Base-by-base conservation (phyloP, 2,888 invertebrate genomes). In the Drosophila anomelani region DNA sequence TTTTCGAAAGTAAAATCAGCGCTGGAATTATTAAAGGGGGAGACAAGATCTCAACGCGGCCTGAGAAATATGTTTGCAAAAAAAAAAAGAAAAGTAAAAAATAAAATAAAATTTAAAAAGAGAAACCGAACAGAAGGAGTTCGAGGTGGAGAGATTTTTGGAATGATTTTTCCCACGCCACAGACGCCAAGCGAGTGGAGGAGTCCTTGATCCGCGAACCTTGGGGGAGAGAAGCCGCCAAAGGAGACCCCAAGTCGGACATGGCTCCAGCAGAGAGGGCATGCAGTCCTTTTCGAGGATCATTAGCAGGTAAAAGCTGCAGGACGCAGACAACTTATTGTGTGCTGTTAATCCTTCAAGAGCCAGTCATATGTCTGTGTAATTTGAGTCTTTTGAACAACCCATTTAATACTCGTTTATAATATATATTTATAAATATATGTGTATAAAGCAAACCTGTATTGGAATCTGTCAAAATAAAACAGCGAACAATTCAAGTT, bases 221-320 rank as follows among this genome's bases (percentile, higher is more conserved):
- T 23, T 13, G 66, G 26, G 66, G 59, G 56, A 41, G 9, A 15
- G 43, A 73, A 75, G 76, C 79, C 79, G 67, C 59, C 59, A 60
- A 60, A 78, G 76, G 49, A 76, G 66, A 47, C 51, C 36, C 60
- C 64, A 75, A 87, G 76, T 88, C 87, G 89, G 39, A 70, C 69
- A 88, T 85, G 71, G 83, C 80, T 62, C 53, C 17, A 47, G 15
- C 17, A 49, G 47, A 61, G 76, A 89, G 83, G 81, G 83, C 87
- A 88, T 82, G 46, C 69, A 69, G 47, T 36, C 39, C 51, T 34
- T 49, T n/a, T 34, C n/a, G 47, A 46, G 71, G 77, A 68, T 77
- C 55, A 70, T 75, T 74, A 78, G 87, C 83, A 89, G 89, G 89
- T 83, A 83, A 83, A 84, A 71, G 73, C 85, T 57, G 76, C 46